Conservation (phyloP, 2,888 invertebrate species). For the Lepidocyrtoides sp. region DNA sequence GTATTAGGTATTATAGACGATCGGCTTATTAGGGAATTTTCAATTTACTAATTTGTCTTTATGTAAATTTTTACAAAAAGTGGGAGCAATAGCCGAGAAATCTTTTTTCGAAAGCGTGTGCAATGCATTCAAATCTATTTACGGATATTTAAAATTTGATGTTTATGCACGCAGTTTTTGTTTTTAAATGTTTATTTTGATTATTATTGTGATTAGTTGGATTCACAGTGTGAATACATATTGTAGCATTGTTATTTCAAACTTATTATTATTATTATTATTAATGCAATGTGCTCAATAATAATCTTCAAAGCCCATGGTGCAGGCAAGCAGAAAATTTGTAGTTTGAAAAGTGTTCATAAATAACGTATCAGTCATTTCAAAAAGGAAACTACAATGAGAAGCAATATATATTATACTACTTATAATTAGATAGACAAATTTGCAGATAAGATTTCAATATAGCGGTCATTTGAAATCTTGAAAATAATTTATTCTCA, state of each 20-base stretch:
- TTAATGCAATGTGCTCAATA: neutral
- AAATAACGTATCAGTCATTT: neutral
- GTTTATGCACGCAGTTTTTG: slow-evolving; percentile 28
- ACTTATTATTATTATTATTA: neutral
- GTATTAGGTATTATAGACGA: neutral
- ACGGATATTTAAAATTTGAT: slow-evolving; percentile 26
- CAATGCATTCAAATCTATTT: slow-evolving; percentile 29
- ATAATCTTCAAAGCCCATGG: neutral
- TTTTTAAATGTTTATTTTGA: neutral
- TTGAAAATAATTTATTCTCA: neutral
- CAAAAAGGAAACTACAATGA: slow-evolving; percentile 1
- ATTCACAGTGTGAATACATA: neutral
- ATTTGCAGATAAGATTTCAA: neutral
- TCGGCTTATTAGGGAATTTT: slow-evolving; percentile 19
- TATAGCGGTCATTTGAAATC: neutral
- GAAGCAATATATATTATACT: no score
- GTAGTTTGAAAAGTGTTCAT: slow-evolving; percentile 1
- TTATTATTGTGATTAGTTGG: neutral
- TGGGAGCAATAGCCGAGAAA: slow-evolving; percentile 7
- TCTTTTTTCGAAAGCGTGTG: slow-evolving; percentile 28
- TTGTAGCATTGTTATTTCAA: neutral
- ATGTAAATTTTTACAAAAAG: slow-evolving; percentile 5
- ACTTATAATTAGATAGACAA: neutral
- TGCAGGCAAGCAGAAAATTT: slow-evolving; percentile 28
- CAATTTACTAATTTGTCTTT: slow-evolving; percentile 45